A percentile compares a stretch with the other conserved stretches of the same genome.
Conservation (phyloP, 2,113 vertebrate species). For the Xyrauchen texanus region DNA sequence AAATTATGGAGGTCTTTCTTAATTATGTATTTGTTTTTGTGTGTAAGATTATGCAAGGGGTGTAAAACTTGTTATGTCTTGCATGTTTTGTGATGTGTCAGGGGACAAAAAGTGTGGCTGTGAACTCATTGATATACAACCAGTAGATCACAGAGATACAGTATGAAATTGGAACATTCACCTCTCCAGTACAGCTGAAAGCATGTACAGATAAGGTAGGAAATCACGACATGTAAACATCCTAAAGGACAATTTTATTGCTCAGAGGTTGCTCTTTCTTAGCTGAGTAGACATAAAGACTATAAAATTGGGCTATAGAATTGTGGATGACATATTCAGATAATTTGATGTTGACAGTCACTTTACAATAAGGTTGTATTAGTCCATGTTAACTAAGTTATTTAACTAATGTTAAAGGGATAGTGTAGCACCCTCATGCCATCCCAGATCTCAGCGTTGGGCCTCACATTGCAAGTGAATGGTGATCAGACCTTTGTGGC, state of each 20-base stretch:
- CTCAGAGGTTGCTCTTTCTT: slow-evolving; percentile 7
- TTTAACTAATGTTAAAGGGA: too few relatives aligned
- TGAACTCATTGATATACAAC: slow-evolving; percentile 15
- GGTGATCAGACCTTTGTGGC: too few relatives aligned
- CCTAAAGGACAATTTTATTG: slow-evolving; percentile 2
- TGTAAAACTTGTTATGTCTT: slow-evolving; percentile 53
- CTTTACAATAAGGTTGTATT: too few relatives aligned
- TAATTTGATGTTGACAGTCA: not conserved
- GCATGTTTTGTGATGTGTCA: slow-evolving; percentile 49
- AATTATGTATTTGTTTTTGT: slow-evolving; percentile 61
- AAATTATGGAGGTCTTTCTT: slow-evolving; percentile 60
- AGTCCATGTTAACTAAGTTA: too few relatives aligned
- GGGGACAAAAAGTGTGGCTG: slow-evolving; percentile 17
- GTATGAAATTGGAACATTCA: slow-evolving; percentile 18
- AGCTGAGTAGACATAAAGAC: not conserved
- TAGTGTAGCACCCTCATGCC: too few relatives aligned
- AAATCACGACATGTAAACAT: not conserved
- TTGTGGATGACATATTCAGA: not conserved
- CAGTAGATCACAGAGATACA: slow-evolving; percentile 34
- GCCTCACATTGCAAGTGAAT: too few relatives aligned
- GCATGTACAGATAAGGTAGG: not conserved
- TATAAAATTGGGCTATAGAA: not conserved
- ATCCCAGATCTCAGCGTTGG: too few relatives aligned
- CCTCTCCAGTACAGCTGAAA: slow-evolving; percentile 25
- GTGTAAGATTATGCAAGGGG: slow-evolving; percentile 45